Base-by-base conservation (phyloP, 2,797 vertebrate genomes). In the Corythornis leucogaster region DNA sequence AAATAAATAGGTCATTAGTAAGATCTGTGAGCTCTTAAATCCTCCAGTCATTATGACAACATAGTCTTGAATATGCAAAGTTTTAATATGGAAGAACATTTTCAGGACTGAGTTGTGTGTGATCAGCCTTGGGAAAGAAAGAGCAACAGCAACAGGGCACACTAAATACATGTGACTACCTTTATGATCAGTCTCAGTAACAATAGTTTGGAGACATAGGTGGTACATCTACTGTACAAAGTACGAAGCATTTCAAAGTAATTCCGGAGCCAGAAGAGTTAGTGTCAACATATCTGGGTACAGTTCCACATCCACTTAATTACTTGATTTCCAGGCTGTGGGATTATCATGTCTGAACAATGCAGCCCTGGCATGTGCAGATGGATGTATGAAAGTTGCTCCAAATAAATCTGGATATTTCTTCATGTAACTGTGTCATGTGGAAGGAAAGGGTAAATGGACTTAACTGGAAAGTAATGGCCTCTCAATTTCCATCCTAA, bases 161-260 rank as follows among this genome's bases (percentile, higher is more conserved):
- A 26, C 5, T 14, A 31, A 42, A 3, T 5, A 4, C 17, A 43
- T 10, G 5, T 43, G 15, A 30, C 9, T 61, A 22, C 10, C 3
- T 77, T 46, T 70, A 28, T 31, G 20, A 18, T 13, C 0, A 0
- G 8, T 58, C 20, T 67, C 19, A 51, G 8, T 12, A 28, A 22
- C 8, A 40, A 12, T 25, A 40, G 12, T 45, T 84, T 71, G 10
- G 92, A 81, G 33, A 69, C 14, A 45, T 30, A 42, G 66, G 51
- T 46, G 2, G 21, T 53, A 28, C 19, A 6, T 18, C 8, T 12
- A 8, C 8, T 59, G 67, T 33, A 42, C 30, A 30, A 15, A 20
- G 4, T 25, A 33, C 22, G 38, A 61, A 61, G 13, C 1, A 1
- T 75, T 88, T 67, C n/a, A 45, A 83, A 48, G 22, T 28, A 9